phyloP scores from a whole-genome alignment of 2,113 vertebrate genomes.

The Setophaga kirtlandii region DNA sequence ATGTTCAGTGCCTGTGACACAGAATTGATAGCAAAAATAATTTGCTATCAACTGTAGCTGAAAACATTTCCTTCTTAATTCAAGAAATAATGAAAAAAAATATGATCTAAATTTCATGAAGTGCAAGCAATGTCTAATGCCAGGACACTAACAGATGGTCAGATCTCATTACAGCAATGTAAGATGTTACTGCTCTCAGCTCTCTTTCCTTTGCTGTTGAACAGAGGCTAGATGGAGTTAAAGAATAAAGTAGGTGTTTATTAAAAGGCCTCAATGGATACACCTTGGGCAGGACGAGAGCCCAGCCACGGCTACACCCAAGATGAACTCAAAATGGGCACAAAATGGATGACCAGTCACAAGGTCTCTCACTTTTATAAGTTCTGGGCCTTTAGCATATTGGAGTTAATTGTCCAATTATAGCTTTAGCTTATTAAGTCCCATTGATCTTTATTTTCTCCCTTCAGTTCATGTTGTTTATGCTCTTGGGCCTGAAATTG shows the following conservation, averaged over 20 bases:
- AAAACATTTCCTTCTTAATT: not conserved
- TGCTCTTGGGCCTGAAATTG: not conserved
- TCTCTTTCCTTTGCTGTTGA: not conserved
- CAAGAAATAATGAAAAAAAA: not conserved
- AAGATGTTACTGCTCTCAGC: not conserved
- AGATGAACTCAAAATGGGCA: not conserved
- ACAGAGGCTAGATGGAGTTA: not conserved
- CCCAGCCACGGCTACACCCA: not conserved
- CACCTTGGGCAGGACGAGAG: not conserved
- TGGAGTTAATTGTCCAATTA: not conserved
- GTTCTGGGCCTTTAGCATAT: not conserved
- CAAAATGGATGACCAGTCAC: fast-evolving
- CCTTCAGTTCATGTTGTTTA: not conserved
- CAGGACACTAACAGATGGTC: not conserved
- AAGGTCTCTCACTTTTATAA: not conserved
- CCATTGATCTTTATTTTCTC: not conserved
- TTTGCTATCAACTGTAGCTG: not conserved
- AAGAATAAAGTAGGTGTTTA: not conserved
- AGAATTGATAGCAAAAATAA: not conserved
- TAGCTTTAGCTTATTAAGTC: not conserved
- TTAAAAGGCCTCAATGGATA: not conserved
- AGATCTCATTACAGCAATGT: not conserved
- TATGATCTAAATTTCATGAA: not conserved
- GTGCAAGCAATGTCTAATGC: not conserved
- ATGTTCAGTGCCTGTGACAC: not conserved